Percentiles rank a stretch among this genome's conserved stretches.
These are phyloP conservation scores for Thecocarcelia acutangulata DNA, from an alignment of 2,888 invertebrate genomes.

Conservation along the genomic window DNA sequence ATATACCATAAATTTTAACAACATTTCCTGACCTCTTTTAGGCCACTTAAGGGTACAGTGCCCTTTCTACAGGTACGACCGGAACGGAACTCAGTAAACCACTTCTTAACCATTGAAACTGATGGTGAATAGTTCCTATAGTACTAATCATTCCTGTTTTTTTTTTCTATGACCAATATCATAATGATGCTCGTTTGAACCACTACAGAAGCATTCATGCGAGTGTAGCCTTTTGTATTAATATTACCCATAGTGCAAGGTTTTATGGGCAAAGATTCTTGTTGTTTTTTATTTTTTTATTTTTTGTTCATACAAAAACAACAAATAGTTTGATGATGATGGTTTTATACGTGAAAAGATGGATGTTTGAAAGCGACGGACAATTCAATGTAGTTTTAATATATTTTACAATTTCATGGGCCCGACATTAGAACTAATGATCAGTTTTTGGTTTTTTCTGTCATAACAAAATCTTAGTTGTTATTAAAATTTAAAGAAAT, in stretches of 20 bases:
- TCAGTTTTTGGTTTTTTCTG: slow-evolving; percentile 74
- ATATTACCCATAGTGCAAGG: slow-evolving; percentile 12
- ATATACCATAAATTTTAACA: too few relatives aligned
- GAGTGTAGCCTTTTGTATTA: too few relatives aligned
- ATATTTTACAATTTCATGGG: slow-evolving; percentile 60
- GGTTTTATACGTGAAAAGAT: slow-evolving; percentile 34
- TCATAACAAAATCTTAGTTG: slow-evolving; percentile 77
- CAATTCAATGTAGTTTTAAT: slow-evolving; percentile 66
- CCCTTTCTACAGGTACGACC: too few relatives aligned
- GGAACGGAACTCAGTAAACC: too few relatives aligned
- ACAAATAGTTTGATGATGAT: slow-evolving; percentile 26
- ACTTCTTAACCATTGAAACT: too few relatives aligned
- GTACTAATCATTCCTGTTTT: too few relatives aligned
- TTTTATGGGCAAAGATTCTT: slow-evolving; percentile 42
- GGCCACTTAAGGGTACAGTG: too few relatives aligned
- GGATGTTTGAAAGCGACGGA: slow-evolving; percentile 57
- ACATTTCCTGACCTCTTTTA: too few relatives aligned
- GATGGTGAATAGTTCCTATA: too few relatives aligned
- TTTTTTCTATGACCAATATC: too few relatives aligned
- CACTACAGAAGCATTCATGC: too few relatives aligned
- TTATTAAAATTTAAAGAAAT: slow-evolving; percentile 53
- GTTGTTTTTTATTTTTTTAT: slow-evolving; percentile 30
- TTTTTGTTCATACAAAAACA: slow-evolving; percentile 12
- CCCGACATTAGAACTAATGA: slow-evolving; percentile 72
- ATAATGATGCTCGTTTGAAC: too few relatives aligned